These are phyloP conservation scores for Coelinius sp. DNA, from an alignment of 2,888 invertebrate genomes.

Conservation along the genomic window DNA sequence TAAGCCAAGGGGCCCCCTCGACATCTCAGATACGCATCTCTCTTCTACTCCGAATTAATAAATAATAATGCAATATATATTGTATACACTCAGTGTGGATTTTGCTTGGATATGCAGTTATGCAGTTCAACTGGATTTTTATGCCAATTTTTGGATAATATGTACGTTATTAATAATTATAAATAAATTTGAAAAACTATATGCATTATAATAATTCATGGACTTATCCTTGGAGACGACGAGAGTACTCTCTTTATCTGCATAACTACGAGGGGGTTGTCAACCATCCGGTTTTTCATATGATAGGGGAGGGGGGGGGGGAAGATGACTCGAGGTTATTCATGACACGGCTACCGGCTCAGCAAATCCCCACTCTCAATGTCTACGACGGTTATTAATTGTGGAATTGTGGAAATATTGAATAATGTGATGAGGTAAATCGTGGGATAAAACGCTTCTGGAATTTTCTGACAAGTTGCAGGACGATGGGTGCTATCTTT, in stretches of 20 bases:
- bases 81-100: conserved; percentile 42
- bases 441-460: background rate
- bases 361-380: conserved; percentile 20
- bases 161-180: conserved; percentile 13
- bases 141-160: background rate
- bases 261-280: conserved; percentile 41
- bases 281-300: conserved; percentile 48
- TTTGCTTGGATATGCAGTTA: conserved; percentile 12
- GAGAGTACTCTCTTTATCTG: conserved; percentile 16
- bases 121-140: conserved; percentile 31
- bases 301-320: background rate
- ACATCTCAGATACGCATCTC: conserved; percentile 65
- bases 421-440: background rate
- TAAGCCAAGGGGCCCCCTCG: conserved; percentile 48
- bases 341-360: conserved; percentile 35
- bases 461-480: background rate
- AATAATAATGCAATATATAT: conserved; percentile 69
- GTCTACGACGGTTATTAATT: conserved; percentile 36
- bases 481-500: background rate
- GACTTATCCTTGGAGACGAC: conserved; percentile 9
- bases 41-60: conserved; percentile 67
- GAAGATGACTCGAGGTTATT: conserved; percentile 24
- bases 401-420: conserved; percentile 29
- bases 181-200: conserved; percentile 12
- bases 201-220: conserved; percentile 29